Base-by-base conservation (phyloP, 2,888 invertebrate genomes). In the Pterostichus madidus region DNA sequence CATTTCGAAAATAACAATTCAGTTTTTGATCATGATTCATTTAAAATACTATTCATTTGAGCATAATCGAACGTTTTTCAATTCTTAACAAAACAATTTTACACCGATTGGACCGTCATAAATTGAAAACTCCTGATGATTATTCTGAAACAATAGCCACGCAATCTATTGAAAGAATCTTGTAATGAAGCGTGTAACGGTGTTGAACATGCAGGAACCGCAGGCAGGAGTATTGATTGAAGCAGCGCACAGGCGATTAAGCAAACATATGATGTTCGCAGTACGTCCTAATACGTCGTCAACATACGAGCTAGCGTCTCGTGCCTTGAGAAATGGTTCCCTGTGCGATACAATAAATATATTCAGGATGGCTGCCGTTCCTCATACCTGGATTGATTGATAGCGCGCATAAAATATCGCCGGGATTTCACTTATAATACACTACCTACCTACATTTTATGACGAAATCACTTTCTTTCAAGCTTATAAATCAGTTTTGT, bases 241-340 rank as follows among this genome's bases (percentile, higher is more conserved):
- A 5, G 59, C 31, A 31, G 3, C 39, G 44, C 44, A 71, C 71
- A 46, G 24, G 24, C 44, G 71, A 71, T 71, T 71, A 71, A 24
- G 71, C 46, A 71, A 46, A 71, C 71, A 71, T 71, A 71, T 71
- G 71, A 49, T 71, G 71, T 44, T 46, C 39, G 71, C 15, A 71
- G 39, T 71, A 10, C 39, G 68, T 56, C n/a, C 11, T 71, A 39
- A 15, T 68, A 11, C 68, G 44, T 68, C 44, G 13, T 39, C 39
- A 17, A 39, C 68, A 32, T 64, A 64, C 31, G 13, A n/a, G 64
- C 64, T 17, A 0, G 49, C 8, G 17, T 17, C 56, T 56, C 15
- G 24, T 15, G 10, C 31, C 2, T 59, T 31, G 31, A 24, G 24
- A 31, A 31, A 24, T 31, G 4, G 15, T 15, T 5, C 15, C 1